Conservation (phyloP, 2,888 invertebrate genomes). For the Helicoverpa assulta region DNA sequence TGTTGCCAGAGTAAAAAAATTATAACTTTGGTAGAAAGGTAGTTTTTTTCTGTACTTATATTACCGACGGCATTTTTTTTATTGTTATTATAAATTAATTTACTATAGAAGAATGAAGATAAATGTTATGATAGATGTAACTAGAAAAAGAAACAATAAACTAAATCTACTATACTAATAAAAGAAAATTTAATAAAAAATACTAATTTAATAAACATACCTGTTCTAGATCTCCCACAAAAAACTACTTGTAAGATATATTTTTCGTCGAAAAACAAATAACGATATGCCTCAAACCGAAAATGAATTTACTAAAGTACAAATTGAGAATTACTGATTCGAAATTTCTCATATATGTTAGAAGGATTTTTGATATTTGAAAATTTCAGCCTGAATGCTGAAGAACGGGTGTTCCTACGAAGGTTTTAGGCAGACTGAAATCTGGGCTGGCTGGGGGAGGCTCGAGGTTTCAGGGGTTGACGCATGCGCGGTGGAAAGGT, state of each 20-base stretch:
- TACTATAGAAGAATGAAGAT: slow-evolving; percentile 8
- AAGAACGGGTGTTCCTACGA: slow-evolving; percentile 56
- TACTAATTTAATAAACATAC: slow-evolving; percentile 49
- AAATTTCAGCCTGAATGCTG: slow-evolving; percentile 62
- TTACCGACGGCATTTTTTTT: slow-evolving; percentile 8
- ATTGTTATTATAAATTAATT: not conserved
- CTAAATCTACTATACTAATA: slow-evolving; percentile 49
- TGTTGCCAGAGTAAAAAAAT: slow-evolving; percentile 43
- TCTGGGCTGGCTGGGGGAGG: slow-evolving; percentile 55
- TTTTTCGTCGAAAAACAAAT: slow-evolving; percentile 87
- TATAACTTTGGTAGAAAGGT: slow-evolving; percentile 15
- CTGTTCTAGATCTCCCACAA: slow-evolving; percentile 28
- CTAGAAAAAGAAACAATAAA: slow-evolving; percentile 49
- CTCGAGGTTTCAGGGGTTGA: slow-evolving; percentile 64
- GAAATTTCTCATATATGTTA: slow-evolving; percentile 85
- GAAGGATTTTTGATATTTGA: slow-evolving; percentile 51
- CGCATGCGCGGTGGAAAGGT: slow-evolving; percentile 84
- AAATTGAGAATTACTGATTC: slow-evolving; percentile 69
- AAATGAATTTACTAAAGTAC: slow-evolving; percentile 74
- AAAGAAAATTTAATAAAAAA: not conserved
- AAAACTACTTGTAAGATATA: slow-evolving; percentile 87
- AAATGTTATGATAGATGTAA: slow-evolving; percentile 45
- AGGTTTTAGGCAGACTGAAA: slow-evolving; percentile 74
- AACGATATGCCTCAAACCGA: slow-evolving; percentile 79
- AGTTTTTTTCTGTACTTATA: not conserved